Conservation (phyloP, 1,140 invertebrate species). For the Trichonephila clavata region DNA sequence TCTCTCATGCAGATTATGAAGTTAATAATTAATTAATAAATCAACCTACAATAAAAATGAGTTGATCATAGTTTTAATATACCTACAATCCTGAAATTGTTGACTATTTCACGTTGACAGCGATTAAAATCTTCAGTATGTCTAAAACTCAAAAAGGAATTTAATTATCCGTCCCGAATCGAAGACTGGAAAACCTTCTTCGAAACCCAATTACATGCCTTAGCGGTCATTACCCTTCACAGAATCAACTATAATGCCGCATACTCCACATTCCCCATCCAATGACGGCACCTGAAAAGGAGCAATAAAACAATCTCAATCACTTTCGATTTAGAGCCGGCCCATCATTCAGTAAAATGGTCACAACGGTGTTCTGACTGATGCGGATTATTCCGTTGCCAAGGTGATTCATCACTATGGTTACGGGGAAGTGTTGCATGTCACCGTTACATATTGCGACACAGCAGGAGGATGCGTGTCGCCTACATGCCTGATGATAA, state of each 20-base stretch:
- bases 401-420: conserved; percentile 6
- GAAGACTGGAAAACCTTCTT: too few species aligned
- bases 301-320: conserved; percentile 2
- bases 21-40: too few species aligned
- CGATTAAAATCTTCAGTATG: too few species aligned
- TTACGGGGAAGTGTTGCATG: background rate
- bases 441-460: conserved; percentile 40
- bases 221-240: background rate
- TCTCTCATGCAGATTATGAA: background rate
- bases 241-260: background rate
- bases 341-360: conserved; percentile 22
- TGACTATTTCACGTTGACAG: too few species aligned
- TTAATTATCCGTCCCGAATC: too few species aligned
- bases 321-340: background rate
- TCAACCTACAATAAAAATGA: too few species aligned
- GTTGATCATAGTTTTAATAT: too few species aligned
- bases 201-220: background rate
- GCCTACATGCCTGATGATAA: conserved; percentile 2
- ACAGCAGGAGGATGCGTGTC: conserved; percentile 4
- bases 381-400: conserved; percentile 17
- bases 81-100: too few species aligned
- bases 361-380: background rate
- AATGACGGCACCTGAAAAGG: background rate
- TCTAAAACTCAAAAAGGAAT: too few species aligned
- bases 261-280: background rate